Evolutionary conservation across 2,113 vertebrate species (phyloP).

Genomic region (Eidolon helvum): DNA sequence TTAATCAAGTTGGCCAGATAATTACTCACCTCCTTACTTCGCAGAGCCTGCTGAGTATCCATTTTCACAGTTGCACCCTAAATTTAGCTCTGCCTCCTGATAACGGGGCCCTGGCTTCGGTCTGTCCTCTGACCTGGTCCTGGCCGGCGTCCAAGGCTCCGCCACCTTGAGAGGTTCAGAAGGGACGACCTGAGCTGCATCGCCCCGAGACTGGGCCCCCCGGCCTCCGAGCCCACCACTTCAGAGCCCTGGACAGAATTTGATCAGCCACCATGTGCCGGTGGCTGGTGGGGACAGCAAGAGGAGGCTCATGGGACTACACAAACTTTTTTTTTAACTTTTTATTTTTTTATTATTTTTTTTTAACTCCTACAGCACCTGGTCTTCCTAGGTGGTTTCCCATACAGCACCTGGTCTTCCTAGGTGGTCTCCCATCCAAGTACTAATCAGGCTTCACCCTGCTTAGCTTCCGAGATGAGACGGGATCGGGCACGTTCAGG

Average conservation of each 20-base stretch:
- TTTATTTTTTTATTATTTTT: too few species aligned
- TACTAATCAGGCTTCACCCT: too few species aligned
- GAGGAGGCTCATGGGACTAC: neutral
- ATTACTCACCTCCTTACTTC: constrained; percentile 32
- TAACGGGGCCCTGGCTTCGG: neutral
- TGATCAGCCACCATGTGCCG: too few species aligned
- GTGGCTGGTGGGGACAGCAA: neutral
- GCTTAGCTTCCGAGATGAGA: too few species aligned
- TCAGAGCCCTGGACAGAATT: neutral
- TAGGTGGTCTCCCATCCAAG: too few species aligned
- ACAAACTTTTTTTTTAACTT: too few species aligned
- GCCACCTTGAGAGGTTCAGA: neutral
- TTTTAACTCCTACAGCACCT: too few species aligned
- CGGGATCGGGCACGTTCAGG: too few species aligned
- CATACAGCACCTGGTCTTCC: too few species aligned
- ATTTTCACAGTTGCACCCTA: constrained; percentile 49
- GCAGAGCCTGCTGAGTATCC: neutral
- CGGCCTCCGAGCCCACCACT: neutral
- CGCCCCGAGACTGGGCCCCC: neutral
- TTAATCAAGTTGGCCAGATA: constrained; percentile 57
- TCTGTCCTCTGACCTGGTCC: constrained; percentile 30
- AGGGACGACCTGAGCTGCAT: neutral
- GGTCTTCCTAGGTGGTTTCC: too few species aligned
- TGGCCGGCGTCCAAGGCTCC: constrained; percentile 6
- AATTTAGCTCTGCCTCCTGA: constrained; percentile 68